These are phyloP conservation scores for Lepus europaeus DNA, from an alignment of 2,113 vertebrate genomes.

Conservation along the genomic window DNA sequence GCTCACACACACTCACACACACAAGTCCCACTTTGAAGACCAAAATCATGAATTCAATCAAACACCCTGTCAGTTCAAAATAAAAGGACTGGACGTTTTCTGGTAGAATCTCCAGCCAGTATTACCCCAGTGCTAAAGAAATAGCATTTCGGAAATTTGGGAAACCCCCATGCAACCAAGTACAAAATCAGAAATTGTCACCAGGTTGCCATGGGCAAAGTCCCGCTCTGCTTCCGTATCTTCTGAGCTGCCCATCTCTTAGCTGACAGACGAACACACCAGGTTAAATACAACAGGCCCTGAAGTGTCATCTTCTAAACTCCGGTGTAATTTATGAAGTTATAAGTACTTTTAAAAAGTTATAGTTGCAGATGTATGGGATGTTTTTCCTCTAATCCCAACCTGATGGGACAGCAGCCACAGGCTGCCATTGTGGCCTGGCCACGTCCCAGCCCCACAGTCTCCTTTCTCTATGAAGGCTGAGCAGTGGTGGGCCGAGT, in stretches of 20 bases:
- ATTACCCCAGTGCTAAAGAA: constrained; percentile 17
- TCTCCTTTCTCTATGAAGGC: constrained; percentile 12
- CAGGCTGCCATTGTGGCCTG: background rate
- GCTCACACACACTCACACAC: too few species aligned
- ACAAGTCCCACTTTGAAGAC: background rate
- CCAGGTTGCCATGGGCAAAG: background rate
- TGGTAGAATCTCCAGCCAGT: background rate
- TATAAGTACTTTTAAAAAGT: background rate
- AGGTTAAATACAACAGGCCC: background rate
- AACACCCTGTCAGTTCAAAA: background rate
- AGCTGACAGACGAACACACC: background rate
- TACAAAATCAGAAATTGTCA: background rate
- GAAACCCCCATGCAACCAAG: background rate
- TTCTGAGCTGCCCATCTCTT: background rate
- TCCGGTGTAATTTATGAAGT: background rate
- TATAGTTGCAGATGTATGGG: background rate
- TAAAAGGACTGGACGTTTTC: constrained; percentile 3
- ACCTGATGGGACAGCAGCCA: background rate
- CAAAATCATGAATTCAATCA: background rate
- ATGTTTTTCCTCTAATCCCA: background rate
- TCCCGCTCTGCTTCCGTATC: background rate
- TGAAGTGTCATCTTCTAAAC: constrained; percentile 9
- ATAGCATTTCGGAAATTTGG: background rate
- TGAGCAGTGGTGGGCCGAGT: background rate
- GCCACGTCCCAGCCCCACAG: background rate